phyloP scores from a whole-genome alignment of 2,888 invertebrate species.

The Hoplodrina blanda region DNA sequence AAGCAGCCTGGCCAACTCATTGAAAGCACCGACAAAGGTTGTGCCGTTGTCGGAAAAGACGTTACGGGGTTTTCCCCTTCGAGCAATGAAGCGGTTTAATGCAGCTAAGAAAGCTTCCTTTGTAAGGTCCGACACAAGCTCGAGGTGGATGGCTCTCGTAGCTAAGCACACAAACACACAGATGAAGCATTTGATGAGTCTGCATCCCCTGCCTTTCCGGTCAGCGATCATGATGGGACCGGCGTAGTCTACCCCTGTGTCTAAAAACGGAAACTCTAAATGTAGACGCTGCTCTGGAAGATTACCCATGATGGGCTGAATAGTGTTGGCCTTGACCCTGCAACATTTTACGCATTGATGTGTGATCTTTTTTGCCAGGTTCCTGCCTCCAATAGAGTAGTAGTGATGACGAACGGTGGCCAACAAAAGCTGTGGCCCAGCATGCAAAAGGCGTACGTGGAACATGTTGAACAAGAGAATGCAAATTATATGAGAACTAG shows the following conservation, averaged over 20 bases:
- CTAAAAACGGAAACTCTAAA: background rate
- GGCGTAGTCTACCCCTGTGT: slow-evolving; percentile 32
- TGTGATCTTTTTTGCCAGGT: slow-evolving; percentile 14
- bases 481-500: too few relatives aligned
- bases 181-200: slow-evolving; percentile 53
- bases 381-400: slow-evolving; percentile 21
- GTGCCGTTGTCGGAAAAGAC: slow-evolving; percentile 36
- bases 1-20: slow-evolving; percentile 2
- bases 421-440: too few relatives aligned
- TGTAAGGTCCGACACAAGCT: slow-evolving; percentile 54
- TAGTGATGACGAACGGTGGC: slow-evolving; percentile 13
- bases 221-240: slow-evolving; percentile 34
- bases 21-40: slow-evolving; percentile 25
- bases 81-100: slow-evolving; percentile 39
- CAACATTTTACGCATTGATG: slow-evolving; percentile 6
- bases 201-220: slow-evolving; percentile 51
- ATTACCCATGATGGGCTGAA: slow-evolving; percentile 31
- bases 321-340: background rate
- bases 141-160: slow-evolving; percentile 48
- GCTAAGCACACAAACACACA: slow-evolving; percentile 57
- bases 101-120: slow-evolving; percentile 50
- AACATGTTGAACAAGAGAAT: too few relatives aligned
- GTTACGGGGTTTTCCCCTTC: slow-evolving; percentile 27
- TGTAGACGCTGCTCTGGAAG: slow-evolving; percentile 15
- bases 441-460: too few relatives aligned